These are phyloP conservation scores for Muricea muricata DNA, from an alignment of 92 coral and sea anemone genomes.

Conservation along the genomic window DNA sequence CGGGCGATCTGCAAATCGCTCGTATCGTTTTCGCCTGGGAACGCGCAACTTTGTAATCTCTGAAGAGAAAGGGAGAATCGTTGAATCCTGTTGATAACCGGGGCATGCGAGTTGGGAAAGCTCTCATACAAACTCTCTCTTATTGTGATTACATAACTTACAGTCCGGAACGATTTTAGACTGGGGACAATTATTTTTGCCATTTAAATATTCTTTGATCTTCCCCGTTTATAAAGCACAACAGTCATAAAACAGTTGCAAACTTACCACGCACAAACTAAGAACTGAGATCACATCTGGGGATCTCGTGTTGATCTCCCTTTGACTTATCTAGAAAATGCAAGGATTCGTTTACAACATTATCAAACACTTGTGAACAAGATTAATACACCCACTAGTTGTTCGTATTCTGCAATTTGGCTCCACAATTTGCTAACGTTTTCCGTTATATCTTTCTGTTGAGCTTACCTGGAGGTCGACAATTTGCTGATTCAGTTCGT, in stretches of 20 bases:
- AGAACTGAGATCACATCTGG: slow-evolving; percentile 87
- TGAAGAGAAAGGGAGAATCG: slow-evolving; percentile 13
- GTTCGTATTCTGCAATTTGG: too few species aligned
- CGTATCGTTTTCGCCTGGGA: slow-evolving; percentile 80
- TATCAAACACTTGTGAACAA: background rate
- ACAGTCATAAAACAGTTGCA: too few species aligned
- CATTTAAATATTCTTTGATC: too few species aligned
- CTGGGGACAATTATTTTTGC: too few species aligned
- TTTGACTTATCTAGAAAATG: slow-evolving; percentile 73
- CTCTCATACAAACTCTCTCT: too few species aligned
- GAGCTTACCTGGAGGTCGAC: slow-evolving; percentile 75
- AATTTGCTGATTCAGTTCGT: slow-evolving; percentile 77
- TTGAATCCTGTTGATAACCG: too few species aligned
- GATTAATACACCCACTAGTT: too few species aligned
- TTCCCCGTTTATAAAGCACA: too few species aligned
- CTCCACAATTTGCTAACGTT: too few species aligned
- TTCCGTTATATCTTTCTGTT: background rate
- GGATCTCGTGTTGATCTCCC: slow-evolving; percentile 84
- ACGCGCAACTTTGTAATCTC: slow-evolving; percentile 92
- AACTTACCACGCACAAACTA: slow-evolving; percentile 85
- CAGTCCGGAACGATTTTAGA: too few species aligned
- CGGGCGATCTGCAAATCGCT: slow-evolving; percentile 74
- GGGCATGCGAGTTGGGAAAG: too few species aligned
- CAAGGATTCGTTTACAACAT: background rate
- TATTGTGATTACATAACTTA: too few species aligned